A percentile compares a stretch with the other conserved stretches of the same genome.
Evolutionary conservation across 2,888 invertebrate species (phyloP).

Genomic region (Sinotaia quadrata): DNA sequence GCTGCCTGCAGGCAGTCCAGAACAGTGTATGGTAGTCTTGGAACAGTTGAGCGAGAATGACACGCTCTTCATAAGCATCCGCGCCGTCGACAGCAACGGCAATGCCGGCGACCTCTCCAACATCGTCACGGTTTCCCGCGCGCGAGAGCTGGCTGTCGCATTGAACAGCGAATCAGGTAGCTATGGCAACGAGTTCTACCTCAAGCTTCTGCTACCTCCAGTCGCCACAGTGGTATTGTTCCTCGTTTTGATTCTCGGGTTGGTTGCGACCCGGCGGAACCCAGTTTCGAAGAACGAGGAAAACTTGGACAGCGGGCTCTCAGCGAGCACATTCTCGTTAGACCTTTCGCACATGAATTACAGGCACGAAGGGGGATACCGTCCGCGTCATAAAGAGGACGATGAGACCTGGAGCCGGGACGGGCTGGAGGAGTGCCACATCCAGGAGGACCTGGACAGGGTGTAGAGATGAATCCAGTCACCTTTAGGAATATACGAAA

Average conservation of each 20-base stretch:
- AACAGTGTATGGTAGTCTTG: constrained; percentile 22
- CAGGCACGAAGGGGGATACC: constrained; percentile 30
- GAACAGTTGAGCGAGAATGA: constrained; percentile 17
- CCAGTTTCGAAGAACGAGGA: not conserved
- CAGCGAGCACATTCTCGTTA: constrained; percentile 20
- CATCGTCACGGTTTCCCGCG: constrained; percentile 41
- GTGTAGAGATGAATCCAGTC: not conserved
- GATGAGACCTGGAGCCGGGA: constrained; percentile 23
- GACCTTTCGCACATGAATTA: constrained; percentile 33
- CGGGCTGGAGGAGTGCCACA: not conserved
- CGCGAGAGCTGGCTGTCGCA: constrained; percentile 31
- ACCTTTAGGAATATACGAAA: not conserved
- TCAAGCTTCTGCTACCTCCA: constrained; percentile 28
- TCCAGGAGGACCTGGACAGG: constrained; percentile 6
- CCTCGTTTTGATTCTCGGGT: constrained; percentile 16
- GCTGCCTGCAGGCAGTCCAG: constrained; percentile 22
- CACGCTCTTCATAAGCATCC: constrained; percentile 38
- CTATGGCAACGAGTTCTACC: constrained; percentile 12
- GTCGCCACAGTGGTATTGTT: constrained; percentile 26
- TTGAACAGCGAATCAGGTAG: not conserved
- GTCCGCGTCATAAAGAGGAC: constrained; percentile 15
- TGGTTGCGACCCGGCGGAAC: constrained; percentile 20
- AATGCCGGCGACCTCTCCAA: constrained; percentile 44
- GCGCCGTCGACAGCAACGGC: constrained; percentile 37
- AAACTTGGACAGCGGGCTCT: not conserved